phyloP scores from a whole-genome alignment of 2,888 invertebrate species.

The Caenorhabditis afra region DNA sequence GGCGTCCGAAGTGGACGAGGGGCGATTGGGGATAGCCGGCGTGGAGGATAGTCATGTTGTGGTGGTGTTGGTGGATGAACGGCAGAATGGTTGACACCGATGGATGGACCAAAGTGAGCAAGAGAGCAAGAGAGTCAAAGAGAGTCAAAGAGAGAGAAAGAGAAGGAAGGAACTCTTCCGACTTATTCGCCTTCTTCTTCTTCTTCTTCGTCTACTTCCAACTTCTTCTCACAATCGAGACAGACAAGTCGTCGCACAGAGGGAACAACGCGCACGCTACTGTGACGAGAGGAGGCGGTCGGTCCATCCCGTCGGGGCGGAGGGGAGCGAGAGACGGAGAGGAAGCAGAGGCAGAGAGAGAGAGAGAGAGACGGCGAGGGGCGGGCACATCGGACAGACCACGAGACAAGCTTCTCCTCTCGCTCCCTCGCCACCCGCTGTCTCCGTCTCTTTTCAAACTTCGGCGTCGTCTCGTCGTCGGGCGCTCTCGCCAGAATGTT shows the following conservation, averaged over 20 bases:
- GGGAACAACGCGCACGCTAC: constrained; percentile 57
- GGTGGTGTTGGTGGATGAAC: constrained; percentile 52
- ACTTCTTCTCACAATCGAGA: constrained; percentile 40
- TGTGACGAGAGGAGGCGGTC: constrained; percentile 18
- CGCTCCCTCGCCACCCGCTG: not conserved
- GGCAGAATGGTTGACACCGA: constrained; percentile 53
- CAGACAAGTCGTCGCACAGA: constrained; percentile 44
- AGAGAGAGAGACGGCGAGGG: constrained; percentile 38
- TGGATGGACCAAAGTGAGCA: constrained; percentile 1
- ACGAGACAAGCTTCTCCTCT: constrained; percentile 33
- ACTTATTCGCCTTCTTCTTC: too few relatives aligned
- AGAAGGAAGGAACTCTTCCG: constrained; percentile 3
- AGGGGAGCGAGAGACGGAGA: constrained; percentile 43
- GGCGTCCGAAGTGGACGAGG: constrained; percentile 38
- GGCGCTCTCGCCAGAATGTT: constrained; percentile 48
- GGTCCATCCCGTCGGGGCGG: constrained; percentile 5
- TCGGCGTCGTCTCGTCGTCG: constrained; percentile 33
- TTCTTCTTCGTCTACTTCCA: too few relatives aligned
- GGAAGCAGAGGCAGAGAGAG: constrained; percentile 16
- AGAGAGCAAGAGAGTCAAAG: too few relatives aligned
- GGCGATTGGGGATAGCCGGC: constrained; percentile 57
- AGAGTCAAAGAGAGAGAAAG: not conserved
- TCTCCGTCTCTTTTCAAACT: constrained; percentile 6
- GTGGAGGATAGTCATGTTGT: constrained; percentile 54
- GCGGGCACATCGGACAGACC: constrained; percentile 34